These are phyloP conservation scores for Nycticryphes semicollaris DNA, from an alignment of 2,113 vertebrate species.

Conservation along the genomic window DNA sequence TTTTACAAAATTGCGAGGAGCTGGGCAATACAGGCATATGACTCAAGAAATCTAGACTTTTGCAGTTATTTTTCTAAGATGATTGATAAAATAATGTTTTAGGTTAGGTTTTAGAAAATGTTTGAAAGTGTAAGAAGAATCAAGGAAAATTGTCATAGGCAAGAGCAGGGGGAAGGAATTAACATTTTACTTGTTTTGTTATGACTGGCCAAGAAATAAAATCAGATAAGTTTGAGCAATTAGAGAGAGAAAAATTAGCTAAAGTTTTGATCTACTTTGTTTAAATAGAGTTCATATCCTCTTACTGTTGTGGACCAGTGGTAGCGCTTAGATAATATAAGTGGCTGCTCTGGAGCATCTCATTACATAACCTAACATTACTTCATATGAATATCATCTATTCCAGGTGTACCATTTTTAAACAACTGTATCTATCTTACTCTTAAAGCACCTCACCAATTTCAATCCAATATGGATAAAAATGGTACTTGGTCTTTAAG, in stretches of 20 bases:
- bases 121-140: background rate
- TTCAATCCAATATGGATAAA: background rate
- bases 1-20: background rate
- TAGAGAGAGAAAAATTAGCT: background rate
- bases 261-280: background rate
- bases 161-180: background rate
- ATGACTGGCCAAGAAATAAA: background rate
- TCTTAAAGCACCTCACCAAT: background rate
- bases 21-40: background rate
- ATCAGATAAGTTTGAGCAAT: background rate
- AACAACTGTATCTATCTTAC: background rate
- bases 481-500: background rate
- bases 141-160: background rate
- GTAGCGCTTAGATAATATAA: background rate
- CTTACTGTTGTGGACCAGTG: background rate
- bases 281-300: background rate
- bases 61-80: background rate
- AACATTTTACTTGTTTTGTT: background rate
- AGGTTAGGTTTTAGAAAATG: background rate
- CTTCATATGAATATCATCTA: background rate
- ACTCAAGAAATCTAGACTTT: background rate
- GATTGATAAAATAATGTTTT: background rate
- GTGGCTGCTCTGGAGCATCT: background rate
- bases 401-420: background rate
- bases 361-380: background rate